phyloP scores from a whole-genome alignment of 2,797 vertebrate species.

The Peromyscus eremicus region DNA sequence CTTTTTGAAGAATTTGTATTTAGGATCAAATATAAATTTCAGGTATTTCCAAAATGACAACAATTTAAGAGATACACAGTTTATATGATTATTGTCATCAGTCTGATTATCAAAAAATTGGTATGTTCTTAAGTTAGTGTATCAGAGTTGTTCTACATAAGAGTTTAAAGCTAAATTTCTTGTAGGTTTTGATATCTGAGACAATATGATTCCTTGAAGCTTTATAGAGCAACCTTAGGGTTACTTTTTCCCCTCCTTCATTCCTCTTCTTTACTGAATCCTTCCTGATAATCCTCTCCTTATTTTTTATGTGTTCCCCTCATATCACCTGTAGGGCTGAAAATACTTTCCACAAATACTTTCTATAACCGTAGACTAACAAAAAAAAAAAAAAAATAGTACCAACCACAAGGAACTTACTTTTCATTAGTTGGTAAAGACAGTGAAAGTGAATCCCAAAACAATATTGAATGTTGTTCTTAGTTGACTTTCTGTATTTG shows the following conservation, averaged over 20 bases:
- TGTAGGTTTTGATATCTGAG: neutral
- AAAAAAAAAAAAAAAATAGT: neutral
- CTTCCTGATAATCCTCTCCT: neutral
- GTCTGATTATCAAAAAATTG: neutral
- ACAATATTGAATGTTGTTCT: neutral
- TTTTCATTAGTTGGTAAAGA: neutral
- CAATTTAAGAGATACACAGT: neutral
- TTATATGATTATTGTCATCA: neutral
- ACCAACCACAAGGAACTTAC: neutral
- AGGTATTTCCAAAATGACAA: neutral
- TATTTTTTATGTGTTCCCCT: neutral
- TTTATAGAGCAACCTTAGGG: neutral
- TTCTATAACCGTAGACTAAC: too few species aligned
- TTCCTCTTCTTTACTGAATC: neutral
- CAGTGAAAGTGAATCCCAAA: neutral
- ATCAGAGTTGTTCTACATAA: neutral
- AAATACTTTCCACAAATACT: too few species aligned
- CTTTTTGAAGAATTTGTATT: neutral
- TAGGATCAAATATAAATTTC: neutral
- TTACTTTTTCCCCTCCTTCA: neutral
- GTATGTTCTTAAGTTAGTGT: neutral
- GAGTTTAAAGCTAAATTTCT: neutral
- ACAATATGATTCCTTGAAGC: neutral
- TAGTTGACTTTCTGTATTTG: neutral
- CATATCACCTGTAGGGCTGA: neutral